A percentile compares a stretch with the other conserved stretches of the same genome.
These are phyloP conservation scores for Zaprionus vittiger DNA, from an alignment of 1,140 invertebrate genomes.

Conservation along the genomic window DNA sequence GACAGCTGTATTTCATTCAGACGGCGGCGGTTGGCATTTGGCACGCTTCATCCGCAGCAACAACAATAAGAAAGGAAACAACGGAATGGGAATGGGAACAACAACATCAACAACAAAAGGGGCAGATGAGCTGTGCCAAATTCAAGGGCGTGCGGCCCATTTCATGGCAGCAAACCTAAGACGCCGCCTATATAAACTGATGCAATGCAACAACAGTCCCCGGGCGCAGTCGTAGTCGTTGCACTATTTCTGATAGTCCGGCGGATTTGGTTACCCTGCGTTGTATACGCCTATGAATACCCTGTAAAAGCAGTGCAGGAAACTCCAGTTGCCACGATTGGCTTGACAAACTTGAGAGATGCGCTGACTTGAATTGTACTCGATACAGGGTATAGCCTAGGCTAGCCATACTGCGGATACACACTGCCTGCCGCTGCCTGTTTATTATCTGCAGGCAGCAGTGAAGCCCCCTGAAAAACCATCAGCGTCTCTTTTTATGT, in stretches of 20 bases:
- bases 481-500: slow-evolving; percentile 70
- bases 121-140: slow-evolving; percentile 49
- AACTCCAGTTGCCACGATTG: too few relatives aligned
- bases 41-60: slow-evolving; percentile 58
- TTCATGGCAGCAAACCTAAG: slow-evolving; percentile 40
- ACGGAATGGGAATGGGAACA: not conserved
- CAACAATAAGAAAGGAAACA: not conserved
- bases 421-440: slow-evolving; percentile 1
- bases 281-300: not conserved
- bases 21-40: slow-evolving; percentile 56
- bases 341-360: too few relatives aligned
- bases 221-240: not conserved
- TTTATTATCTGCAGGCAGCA: slow-evolving; percentile 34
- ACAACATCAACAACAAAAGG: slow-evolving; percentile 44
- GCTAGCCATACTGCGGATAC: not conserved
- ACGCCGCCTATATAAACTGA: slow-evolving; percentile 48
- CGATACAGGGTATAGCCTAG: not conserved
- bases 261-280: slow-evolving; percentile 6
- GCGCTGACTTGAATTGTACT: not conserved
- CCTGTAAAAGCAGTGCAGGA: not conserved
- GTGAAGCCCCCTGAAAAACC: slow-evolving; percentile 26
- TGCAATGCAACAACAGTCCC: slow-evolving; percentile 9
- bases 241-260: slow-evolving; percentile 44
- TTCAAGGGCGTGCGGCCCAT: slow-evolving; percentile 49
- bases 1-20: slow-evolving; percentile 65